Percentiles rank a stretch among this genome's conserved stretches.
phyloP scores from a whole-genome alignment of 2,888 invertebrate species.

The Ctena decussata region DNA sequence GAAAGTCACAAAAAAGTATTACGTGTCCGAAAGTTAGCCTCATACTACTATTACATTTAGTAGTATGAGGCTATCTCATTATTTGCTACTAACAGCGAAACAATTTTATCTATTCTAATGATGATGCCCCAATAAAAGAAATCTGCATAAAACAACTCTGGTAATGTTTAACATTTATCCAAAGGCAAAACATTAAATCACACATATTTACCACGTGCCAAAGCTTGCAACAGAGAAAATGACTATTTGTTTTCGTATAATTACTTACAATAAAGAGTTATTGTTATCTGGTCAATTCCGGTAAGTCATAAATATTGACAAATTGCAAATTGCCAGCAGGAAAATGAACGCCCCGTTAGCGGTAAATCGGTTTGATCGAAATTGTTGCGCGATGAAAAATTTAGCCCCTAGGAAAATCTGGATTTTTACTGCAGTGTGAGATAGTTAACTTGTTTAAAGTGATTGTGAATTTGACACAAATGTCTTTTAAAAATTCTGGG shows the following conservation, averaged over 20 bases:
- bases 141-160: slow-evolving; percentile 2
- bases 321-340: slow-evolving; percentile 56
- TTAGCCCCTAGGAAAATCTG: not conserved
- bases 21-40: too few species aligned
- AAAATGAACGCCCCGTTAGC: slow-evolving; percentile 45
- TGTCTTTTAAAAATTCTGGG: not conserved
- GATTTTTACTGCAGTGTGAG: not conserved
- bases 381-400: slow-evolving; percentile 20
- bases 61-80: too few species aligned
- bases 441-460: not conserved
- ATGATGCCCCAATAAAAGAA: not conserved
- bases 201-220: slow-evolving; percentile 18
- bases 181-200: slow-evolving; percentile 25
- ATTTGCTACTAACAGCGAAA: too few species aligned
- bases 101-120: slow-evolving; percentile 13
- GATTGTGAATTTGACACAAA: not conserved
- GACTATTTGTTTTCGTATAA: slow-evolving; percentile 14
- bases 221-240: slow-evolving; percentile 11
- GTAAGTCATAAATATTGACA: slow-evolving; percentile 42
- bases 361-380: slow-evolving; percentile 39
- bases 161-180: slow-evolving; percentile 8
- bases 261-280: slow-evolving; percentile 10
- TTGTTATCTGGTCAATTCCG: slow-evolving; percentile 26
- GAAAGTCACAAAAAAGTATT: too few species aligned
- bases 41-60: too few species aligned